These are phyloP conservation scores for Oncorhynchus kisutch DNA, from an alignment of 2,113 vertebrate species.

Conservation along the genomic window DNA sequence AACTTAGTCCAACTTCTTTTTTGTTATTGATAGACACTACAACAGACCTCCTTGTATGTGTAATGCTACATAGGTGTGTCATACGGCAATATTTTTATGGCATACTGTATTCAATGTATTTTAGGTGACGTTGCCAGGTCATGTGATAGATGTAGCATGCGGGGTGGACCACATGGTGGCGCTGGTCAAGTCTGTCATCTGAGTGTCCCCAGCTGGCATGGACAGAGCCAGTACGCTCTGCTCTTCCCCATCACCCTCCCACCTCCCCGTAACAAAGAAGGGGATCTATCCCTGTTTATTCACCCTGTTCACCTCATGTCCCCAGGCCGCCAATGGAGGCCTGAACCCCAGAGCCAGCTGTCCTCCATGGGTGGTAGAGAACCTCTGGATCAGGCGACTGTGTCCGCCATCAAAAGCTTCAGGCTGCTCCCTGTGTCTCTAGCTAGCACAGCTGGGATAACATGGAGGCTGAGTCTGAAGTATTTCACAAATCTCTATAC, in stretches of 20 bases:
- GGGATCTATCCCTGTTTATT: not conserved
- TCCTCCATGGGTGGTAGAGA: not conserved
- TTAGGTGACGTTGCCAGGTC: conserved; percentile 89
- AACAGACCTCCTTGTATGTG: too few species aligned
- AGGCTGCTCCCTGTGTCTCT: not conserved
- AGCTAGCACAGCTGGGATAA: not conserved
- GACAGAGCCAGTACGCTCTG: not conserved
- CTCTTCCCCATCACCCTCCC: not conserved
- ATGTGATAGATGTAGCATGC: conserved; percentile 86
- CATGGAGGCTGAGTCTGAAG: not conserved
- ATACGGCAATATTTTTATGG: not conserved
- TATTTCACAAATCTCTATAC: not conserved
- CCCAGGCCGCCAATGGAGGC: not conserved
- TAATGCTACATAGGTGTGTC: not conserved
- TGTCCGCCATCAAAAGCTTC: not conserved
- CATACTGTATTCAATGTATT: not conserved
- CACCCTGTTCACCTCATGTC: not conserved
- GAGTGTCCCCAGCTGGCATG: conserved; percentile 31
- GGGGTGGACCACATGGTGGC: conserved; percentile 96
- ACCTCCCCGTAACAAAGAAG: not conserved
- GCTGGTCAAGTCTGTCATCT: conserved; percentile 82
- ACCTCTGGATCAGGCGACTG: too few species aligned
- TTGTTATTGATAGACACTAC: not conserved
- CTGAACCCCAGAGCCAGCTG: not conserved
- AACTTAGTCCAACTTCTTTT: too few species aligned